Base-by-base conservation (phyloP, 2,888 invertebrate genomes). In the Scaeva pyrastri region DNA sequence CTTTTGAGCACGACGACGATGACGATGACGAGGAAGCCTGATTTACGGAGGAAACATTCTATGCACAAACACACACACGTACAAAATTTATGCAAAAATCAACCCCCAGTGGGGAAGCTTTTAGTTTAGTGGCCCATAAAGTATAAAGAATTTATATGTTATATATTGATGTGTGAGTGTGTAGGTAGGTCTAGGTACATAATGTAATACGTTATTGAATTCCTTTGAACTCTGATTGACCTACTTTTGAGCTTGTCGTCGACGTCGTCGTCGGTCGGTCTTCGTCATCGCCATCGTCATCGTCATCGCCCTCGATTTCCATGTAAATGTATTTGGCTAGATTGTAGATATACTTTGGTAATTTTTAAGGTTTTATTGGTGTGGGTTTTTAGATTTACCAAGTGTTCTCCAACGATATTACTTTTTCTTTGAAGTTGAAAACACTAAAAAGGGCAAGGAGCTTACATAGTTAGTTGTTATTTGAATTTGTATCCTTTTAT, bases 181-280 rank as follows among this genome's bases (percentile, higher is more conserved):
- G 8, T 8, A 5, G 5, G 8, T 31, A 31, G 6, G 31, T 31
- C 31, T 31, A 82, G 82, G 74, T 82, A 82, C 64, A 72, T 56
- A 78, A 74, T 56, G 77, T 71, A 71, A 43, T 26, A 56, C 78
- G 72, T 83, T 87, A 87, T 87, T 87, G 78, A 83, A 83, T 83
- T 87, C 79, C 78, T 87, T 87, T 87, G 83, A 87, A 83, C 79
- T 83, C 60, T 86, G 83, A 87, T 87, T 83, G 87, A 87, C 87
- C 87, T 76, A 87, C 75, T 86, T 86, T 73, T 71, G n/a, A 52
- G 71, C 19, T 74, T 64, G 50, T 62, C 52, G 26, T 36, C 45
- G 36, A 52, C 31, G 26, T 56, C 43, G 19, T 45, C 74, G 52
- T 58, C 16, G 21, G 10, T n/a, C n/a, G n/a, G n/a, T n/a, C n/a